Conservation (phyloP, 35 echinoderm and acorn worm species). For the Ptychodera flava region DNA sequence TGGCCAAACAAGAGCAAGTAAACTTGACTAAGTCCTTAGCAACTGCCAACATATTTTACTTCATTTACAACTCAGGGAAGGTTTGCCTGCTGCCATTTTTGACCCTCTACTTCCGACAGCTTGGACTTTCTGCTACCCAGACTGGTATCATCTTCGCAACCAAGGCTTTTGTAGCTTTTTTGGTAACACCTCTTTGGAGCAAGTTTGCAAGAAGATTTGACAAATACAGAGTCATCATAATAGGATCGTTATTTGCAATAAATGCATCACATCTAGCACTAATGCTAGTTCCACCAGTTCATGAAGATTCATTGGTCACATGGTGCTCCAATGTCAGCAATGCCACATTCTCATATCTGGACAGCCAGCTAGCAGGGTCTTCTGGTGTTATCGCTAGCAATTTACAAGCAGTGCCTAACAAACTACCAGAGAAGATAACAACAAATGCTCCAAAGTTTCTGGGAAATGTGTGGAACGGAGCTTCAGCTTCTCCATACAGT, state of each 20-base stretch:
- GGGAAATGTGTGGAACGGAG: neutral
- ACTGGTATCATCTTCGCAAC: conserved; percentile 57
- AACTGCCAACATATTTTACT: conserved; percentile 11
- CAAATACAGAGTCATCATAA: conserved; percentile 42
- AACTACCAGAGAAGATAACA: neutral
- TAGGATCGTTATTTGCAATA: conserved; percentile 47
- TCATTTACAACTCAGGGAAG: conserved; percentile 48
- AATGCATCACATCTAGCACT: conserved; percentile 45
- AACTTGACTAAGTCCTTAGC: neutral
- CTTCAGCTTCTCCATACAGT: neutral
- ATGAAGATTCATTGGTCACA: conserved; percentile 20
- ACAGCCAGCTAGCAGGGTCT: neutral
- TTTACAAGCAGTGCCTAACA: no score
- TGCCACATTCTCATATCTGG: neutral
- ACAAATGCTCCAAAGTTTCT: neutral
- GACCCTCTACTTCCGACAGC: conserved; percentile 77
- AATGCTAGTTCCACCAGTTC: conserved; percentile 52
- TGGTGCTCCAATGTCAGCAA: conserved; percentile 34
- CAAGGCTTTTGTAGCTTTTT: conserved; percentile 44
- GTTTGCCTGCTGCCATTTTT: conserved; percentile 71
- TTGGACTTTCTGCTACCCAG: conserved; percentile 59
- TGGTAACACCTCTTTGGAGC: conserved; percentile 45
- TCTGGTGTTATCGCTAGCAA: neutral
- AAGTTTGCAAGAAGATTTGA: conserved; percentile 37
- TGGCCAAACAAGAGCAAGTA: conserved; percentile 11